Evolutionary conservation across 2,888 invertebrate species (phyloP), one percentile per base, ranked within the genome.

Genomic region (Aphidius colemani): DNA sequence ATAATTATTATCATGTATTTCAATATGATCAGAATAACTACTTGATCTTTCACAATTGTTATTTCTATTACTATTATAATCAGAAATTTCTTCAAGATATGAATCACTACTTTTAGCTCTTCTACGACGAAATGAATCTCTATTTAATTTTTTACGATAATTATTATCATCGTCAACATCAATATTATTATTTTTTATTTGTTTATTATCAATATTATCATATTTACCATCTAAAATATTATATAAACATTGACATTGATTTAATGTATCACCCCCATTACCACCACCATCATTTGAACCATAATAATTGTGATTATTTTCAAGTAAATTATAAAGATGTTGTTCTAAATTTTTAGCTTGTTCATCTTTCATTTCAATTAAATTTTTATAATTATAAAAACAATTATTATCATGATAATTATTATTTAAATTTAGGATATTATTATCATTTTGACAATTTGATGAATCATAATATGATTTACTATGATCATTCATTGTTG

Each of bases 231-330:
- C 56, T 49, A 49, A 18, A 44, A 40, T 49, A 56, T 56, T 49
- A 49, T 59, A 45, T 30, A 63, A 41, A 43, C 65, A 63, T 30
- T 63, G 64, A 65, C 63, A 67, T 1, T 64, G 48, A 63, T 72
- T 70, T 41, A 72, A 69, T 39, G 76, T 74, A 69, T 86, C 85
- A 70, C 88, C 88, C 72, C 89, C 89, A 79, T 88, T 88, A 78
- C 86, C 87, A 78, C 82, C 80, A 64, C 79, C 81, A 59, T 82
- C 79, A 30, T 30, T 30, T 30, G 30, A 5, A 30, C 86, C 87
- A 78, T 82, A 80, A 66, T 82, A 82, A 46, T 80, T 72, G 64
- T 79, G 81, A 59, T 82, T 79, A 61, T 72, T 74, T 7, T 74
- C 74, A 48, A 64, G 57, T 59, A 68, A 53, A 48, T 67, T 69